phyloP scores from a whole-genome alignment of 2,797 vertebrate species.

The Leuciscus waleckii region DNA sequence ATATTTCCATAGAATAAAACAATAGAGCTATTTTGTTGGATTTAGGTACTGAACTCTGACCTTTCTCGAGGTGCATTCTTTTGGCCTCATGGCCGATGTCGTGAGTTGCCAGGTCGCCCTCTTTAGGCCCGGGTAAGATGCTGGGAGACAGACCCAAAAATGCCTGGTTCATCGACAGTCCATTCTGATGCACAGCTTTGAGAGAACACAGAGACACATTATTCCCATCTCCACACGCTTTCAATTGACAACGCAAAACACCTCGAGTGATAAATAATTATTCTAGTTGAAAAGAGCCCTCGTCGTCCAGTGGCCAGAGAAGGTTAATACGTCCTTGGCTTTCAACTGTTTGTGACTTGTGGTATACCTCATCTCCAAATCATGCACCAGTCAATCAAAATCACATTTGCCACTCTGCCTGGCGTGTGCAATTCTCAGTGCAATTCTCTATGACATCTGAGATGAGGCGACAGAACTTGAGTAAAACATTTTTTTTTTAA shows the following conservation, averaged over 20 bases:
- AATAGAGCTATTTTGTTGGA: neutral
- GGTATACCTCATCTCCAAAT: constrained; percentile 61
- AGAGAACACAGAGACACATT: constrained; percentile 46
- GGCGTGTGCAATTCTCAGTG: constrained; percentile 37
- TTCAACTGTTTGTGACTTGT: constrained; percentile 63
- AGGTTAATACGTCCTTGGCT: constrained; percentile 62
- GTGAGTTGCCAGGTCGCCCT: constrained; percentile 95
- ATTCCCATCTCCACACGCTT: constrained; percentile 38
- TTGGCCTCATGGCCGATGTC: constrained; percentile 94
- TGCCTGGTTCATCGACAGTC: constrained; percentile 96
- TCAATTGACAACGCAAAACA: constrained; percentile 43
- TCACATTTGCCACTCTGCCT: constrained; percentile 50
- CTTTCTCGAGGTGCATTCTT: constrained; percentile 97
- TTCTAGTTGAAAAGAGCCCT: constrained; percentile 44
- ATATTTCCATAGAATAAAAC: neutral
- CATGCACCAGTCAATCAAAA: constrained; percentile 60
- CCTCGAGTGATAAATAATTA: constrained; percentile 54
- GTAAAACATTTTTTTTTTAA: constrained; percentile 2
- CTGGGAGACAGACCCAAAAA: constrained; percentile 96
- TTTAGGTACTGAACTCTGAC: constrained; percentile 72
- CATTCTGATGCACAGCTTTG: constrained; percentile 95
- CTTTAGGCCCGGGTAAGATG: constrained; percentile 93
- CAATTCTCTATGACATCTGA: constrained; percentile 48
- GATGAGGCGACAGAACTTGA: constrained; percentile 44
- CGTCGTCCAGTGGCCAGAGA: constrained; percentile 34